A percentile compares a stretch with the other conserved stretches of the same genome.
Conservation (phyloP, 1,140 invertebrate species). For the Trissolcus basalis region DNA sequence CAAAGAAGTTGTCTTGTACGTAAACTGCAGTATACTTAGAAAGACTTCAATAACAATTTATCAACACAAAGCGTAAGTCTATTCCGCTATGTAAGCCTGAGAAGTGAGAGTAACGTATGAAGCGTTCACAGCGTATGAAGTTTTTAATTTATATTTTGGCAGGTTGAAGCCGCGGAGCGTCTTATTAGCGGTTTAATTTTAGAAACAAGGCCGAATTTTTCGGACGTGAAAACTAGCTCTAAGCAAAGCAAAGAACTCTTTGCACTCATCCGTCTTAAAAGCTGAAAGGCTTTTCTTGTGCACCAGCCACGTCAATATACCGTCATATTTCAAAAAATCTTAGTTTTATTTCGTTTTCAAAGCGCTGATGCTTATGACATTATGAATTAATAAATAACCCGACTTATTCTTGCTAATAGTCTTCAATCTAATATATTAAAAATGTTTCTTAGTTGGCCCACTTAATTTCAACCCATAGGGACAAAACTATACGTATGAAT, state of each 20-base stretch:
- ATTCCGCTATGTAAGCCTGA: no score
- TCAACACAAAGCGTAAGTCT: no score
- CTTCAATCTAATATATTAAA: no score
- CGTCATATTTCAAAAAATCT: slow-evolving; percentile 31
- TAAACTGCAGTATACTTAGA: no score
- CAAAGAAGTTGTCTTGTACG: no score
- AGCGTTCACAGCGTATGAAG: slow-evolving; percentile 25
- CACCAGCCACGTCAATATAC: slow-evolving; percentile 62
- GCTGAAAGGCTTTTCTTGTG: slow-evolving; percentile 69
- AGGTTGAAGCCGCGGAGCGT: slow-evolving; percentile 55
- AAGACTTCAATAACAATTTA: no score
- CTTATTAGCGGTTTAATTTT: slow-evolving; percentile 66
- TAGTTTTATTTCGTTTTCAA: slow-evolving; percentile 23
- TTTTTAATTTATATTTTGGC: slow-evolving; percentile 50
- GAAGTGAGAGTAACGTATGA: no score
- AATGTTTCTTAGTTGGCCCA: no score
- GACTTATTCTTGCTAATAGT: no score
- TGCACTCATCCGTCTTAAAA: slow-evolving; percentile 65
- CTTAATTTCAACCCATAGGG: no score
- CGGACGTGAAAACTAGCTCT: slow-evolving; percentile 27
- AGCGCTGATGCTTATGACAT: slow-evolving; percentile 9
- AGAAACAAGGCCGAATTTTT: slow-evolving; percentile 65
- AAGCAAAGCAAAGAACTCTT: slow-evolving; percentile 61
- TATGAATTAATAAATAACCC: slow-evolving; percentile 13
- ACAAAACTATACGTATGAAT: no score